phyloP scores from a whole-genome alignment of 1,140 invertebrate genomes.

The Polypedilum vanderplanki region DNA sequence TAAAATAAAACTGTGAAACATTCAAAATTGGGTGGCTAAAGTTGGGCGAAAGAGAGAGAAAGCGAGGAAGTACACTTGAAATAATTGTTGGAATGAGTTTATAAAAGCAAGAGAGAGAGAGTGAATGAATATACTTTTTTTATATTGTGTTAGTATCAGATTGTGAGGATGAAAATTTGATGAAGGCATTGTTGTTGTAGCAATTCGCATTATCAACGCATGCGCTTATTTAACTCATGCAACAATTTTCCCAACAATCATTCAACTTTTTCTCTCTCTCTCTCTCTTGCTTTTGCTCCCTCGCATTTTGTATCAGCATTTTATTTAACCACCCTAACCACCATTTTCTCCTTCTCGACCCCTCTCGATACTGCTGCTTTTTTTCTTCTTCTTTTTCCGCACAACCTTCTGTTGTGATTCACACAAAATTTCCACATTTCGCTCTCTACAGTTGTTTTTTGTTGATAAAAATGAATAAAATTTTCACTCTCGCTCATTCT shows the following conservation, averaged over 20 bases:
- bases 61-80: too few species aligned
- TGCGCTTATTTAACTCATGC: not conserved
- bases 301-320: not conserved
- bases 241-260: constrained; percentile 25
- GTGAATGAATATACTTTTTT: not conserved
- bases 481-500: not conserved
- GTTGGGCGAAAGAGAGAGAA: too few species aligned
- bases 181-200: constrained; percentile 20
- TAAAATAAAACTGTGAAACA: constrained; percentile 1
- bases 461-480: not conserved
- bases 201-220: not conserved
- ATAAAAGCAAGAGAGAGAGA: too few species aligned
- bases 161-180: constrained; percentile 24
- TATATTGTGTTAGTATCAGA: constrained; percentile 18
- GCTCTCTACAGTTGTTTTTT: not conserved
- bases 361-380: not conserved
- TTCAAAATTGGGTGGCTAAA: not conserved
- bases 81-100: too few species aligned
- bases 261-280: not conserved
- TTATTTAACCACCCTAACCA: not conserved
- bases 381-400: not conserved
- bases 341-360: too few species aligned
- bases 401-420: constrained; percentile 14
- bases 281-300: not conserved
- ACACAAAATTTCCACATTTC: constrained; percentile 1